Evolutionary conservation across 1,140 invertebrate genomes (phyloP).

Genomic region (Mizuhopecten yessoensis): DNA sequence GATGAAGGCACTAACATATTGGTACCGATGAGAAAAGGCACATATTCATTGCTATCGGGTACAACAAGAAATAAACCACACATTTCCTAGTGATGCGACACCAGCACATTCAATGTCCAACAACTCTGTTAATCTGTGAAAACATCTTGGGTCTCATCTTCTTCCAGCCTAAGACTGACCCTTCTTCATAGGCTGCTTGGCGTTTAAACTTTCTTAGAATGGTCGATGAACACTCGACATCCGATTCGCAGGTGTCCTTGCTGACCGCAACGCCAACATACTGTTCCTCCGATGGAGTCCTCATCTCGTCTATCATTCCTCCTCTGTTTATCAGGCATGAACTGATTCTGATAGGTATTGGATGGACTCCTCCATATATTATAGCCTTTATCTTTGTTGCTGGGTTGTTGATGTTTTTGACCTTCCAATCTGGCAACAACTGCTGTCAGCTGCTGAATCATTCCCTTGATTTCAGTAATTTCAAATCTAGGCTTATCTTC

Average conservation of each 20-base stretch:
- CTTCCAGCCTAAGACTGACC: not conserved
- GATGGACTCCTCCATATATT: no score
- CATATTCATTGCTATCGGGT: slow-evolving; percentile 41
- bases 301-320: no score
- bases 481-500: no score
- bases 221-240: slow-evolving; percentile 21
- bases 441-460: no score
- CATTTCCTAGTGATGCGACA: slow-evolving; percentile 45
- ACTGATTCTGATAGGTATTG: no score
- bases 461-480: no score
- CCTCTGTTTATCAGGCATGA: no score
- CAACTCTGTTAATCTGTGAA: not conserved
- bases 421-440: no score
- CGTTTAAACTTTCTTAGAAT: not conserved
- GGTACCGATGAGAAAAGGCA: slow-evolving; percentile 58
- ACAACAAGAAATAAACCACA: slow-evolving; percentile 58
- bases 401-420: no score
- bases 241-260: not conserved
- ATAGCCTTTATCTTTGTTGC: no score
- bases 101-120: slow-evolving; percentile 64
- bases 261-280: slow-evolving; percentile 41
- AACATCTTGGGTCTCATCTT: not conserved
- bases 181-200: slow-evolving; percentile 15
- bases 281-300: not conserved
- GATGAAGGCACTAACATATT: slow-evolving; percentile 52